Conservation (phyloP, 2,888 invertebrate genomes). For the Andrena haemorrhoa region DNA sequence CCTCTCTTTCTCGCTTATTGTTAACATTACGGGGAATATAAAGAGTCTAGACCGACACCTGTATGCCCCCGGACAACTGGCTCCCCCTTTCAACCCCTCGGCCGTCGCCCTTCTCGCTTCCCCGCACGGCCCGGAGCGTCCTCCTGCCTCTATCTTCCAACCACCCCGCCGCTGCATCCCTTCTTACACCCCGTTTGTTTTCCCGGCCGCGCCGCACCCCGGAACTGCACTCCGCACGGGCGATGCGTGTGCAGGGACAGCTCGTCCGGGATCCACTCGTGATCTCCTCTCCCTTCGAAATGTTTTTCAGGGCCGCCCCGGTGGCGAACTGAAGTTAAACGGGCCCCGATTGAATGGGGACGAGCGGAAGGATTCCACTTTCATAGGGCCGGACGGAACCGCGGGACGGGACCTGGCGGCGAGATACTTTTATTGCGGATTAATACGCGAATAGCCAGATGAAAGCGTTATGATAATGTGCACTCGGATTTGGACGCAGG, state of each 20-base stretch:
- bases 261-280: conserved; percentile 47
- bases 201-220: conserved; percentile 58
- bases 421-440: conserved; percentile 23
- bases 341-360: conserved; percentile 10
- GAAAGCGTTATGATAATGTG: conserved; percentile 14
- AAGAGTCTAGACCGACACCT: conserved; percentile 84
- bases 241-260: conserved; percentile 33
- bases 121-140: conserved; percentile 2
- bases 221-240: conserved; percentile 64
- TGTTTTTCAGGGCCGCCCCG: conserved; percentile 19
- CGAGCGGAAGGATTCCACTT: neutral
- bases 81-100: conserved; percentile 37
- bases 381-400: neutral
- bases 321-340: conserved; percentile 19
- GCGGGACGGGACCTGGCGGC: neutral
- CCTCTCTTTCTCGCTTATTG: conserved; percentile 52
- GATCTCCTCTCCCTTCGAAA: conserved; percentile 33
- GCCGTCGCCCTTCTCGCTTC: neutral
- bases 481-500: neutral
- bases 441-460: conserved; percentile 12
- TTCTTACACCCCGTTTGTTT: conserved; percentile 56
- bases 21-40: conserved; percentile 63
- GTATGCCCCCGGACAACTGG: conserved; percentile 74
- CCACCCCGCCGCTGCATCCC: conserved; percentile 23
- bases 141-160: conserved; percentile 9